phyloP scores from a whole-genome alignment of 2,797 vertebrate genomes.

The Manis pentadactyla region DNA sequence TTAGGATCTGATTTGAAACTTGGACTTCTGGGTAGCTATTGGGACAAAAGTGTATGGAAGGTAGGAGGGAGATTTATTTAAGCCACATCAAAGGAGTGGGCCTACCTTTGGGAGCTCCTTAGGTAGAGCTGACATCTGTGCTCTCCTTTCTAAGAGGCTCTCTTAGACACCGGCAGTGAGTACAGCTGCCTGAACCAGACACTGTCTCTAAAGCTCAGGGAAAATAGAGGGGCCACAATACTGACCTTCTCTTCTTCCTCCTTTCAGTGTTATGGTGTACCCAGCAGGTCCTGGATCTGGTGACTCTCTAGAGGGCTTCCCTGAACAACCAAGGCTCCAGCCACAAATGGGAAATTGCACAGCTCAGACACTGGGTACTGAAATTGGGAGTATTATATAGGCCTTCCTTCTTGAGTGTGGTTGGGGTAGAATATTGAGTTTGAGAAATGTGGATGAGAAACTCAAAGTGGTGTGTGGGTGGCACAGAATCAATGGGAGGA shows the following conservation, averaged over 20 bases:
- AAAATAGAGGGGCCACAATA: not conserved
- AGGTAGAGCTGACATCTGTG: not conserved
- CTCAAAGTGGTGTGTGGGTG: not conserved
- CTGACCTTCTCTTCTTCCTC: conserved; percentile 53
- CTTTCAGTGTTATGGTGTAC: conserved; percentile 73
- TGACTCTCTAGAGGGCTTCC: conserved; percentile 79
- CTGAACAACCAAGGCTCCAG: conserved; percentile 74
- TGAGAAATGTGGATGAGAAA: not conserved
- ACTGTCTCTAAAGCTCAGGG: too few relatives aligned
- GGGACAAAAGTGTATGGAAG: conserved; percentile 4
- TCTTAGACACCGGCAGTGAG: too few relatives aligned
- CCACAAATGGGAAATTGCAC: conserved; percentile 68
- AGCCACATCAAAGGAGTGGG: not conserved
- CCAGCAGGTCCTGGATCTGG: conserved; percentile 79
- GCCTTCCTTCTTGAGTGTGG: not conserved
- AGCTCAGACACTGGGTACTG: conserved; percentile 70
- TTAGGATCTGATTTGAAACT: conserved; percentile 46
- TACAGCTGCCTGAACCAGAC: too few relatives aligned
- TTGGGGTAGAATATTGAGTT: not conserved
- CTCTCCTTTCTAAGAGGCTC: not conserved
- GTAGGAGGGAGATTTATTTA: not conserved
- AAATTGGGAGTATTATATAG: not conserved
- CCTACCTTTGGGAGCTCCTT: not conserved
- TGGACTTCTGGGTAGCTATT: conserved; percentile 26
- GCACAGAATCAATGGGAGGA: not conserved